Evolutionary conservation across 2,888 invertebrate genomes (phyloP).

Genomic region (Ophion obscuratus): DNA sequence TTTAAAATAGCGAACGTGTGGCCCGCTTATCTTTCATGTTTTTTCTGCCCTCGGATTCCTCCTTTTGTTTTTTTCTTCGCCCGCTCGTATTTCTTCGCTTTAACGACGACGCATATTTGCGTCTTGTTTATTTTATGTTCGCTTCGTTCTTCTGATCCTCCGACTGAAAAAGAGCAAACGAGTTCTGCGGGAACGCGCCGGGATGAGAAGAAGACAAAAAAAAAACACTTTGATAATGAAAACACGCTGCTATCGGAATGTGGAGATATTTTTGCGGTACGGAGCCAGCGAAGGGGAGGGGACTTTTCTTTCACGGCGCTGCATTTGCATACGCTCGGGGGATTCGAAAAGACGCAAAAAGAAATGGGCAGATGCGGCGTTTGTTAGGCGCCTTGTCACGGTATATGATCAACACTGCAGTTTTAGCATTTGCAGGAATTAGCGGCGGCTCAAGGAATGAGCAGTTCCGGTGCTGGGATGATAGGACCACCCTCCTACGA

Average conservation of each 20-base stretch:
- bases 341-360: background rate
- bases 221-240: background rate
- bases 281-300: background rate
- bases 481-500: constrained; percentile 87
- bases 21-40: background rate
- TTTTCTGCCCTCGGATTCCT: background rate
- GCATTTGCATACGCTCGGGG: background rate
- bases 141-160: background rate
- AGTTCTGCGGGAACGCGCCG: background rate
- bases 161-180: background rate
- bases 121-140: background rate
- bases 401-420: constrained; percentile 53
- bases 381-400: background rate
- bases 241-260: no score
- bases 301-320: background rate
- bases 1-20: constrained; percentile 22
- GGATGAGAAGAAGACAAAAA: background rate
- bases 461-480: constrained; percentile 84
- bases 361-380: background rate
- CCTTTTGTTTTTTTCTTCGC: constrained; percentile 4
- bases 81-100: background rate
- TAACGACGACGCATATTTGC: background rate
- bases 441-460: constrained; percentile 86
- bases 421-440: constrained; percentile 85
- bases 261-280: no score